A percentile compares a stretch with the other conserved stretches of the same genome.
Conservation (phyloP, 1,140 invertebrate genomes). For the Danaus plexippus region DNA sequence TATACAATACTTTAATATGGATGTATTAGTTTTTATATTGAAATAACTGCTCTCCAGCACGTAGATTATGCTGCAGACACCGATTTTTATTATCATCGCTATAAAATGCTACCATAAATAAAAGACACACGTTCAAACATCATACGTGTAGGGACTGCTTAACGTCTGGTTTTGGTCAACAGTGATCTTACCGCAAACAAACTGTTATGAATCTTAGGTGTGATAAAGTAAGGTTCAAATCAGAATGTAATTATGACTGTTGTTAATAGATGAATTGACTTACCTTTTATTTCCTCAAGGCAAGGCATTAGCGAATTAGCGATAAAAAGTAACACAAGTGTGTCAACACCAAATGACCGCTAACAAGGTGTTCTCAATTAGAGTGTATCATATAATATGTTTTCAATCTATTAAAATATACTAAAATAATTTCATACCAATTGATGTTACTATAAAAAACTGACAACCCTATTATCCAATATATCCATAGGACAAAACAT, state of each 20-base stretch:
- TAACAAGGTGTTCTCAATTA: constrained; percentile 3
- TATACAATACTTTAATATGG: no score
- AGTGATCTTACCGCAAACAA: neutral
- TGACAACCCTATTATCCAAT: no score
- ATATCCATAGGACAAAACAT: no score
- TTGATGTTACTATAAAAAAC: no score
- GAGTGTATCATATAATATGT: no score
- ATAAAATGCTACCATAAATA: constrained; percentile 19
- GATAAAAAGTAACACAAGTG: constrained; percentile 13
- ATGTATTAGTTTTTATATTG: no score
- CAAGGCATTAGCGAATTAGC: constrained; percentile 14
- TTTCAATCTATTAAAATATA: no score
- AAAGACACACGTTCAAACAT: constrained; percentile 13
- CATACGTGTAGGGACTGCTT: constrained; percentile 14
- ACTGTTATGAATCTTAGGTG: constrained; percentile 2
- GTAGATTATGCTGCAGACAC: constrained; percentile 3
- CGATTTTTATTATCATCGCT: constrained; percentile 10
- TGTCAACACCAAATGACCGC: constrained; percentile 5
- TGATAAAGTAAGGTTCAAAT: constrained; percentile 4
- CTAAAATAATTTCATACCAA: no score
- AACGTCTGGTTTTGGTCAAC: constrained; percentile 16
- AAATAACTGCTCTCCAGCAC: no score
- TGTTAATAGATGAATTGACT: constrained; percentile 11
- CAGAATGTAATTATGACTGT: neutral
- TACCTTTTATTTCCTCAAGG: constrained; percentile 19